Conservation (phyloP, 2,888 invertebrate genomes). For the Cataglyphis livida region DNA sequence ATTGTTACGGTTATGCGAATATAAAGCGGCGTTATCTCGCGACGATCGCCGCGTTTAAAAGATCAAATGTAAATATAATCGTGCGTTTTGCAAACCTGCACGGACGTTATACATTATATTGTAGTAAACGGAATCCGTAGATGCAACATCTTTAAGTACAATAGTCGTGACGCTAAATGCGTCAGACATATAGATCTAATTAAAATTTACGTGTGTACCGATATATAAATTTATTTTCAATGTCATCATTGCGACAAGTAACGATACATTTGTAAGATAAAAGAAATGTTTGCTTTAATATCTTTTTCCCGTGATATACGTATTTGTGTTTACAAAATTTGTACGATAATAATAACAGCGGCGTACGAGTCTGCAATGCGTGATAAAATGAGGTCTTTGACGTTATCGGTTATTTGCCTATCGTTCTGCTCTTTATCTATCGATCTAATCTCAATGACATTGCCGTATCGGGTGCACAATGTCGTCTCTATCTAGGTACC, state of each 20-base stretch:
- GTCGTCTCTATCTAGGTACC: constrained; percentile 54
- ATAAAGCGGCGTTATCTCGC: constrained; percentile 49
- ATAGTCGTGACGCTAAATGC: background rate
- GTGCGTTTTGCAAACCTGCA: background rate
- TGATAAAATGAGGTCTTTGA: constrained; percentile 21
- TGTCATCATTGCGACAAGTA: background rate
- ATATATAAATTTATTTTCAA: background rate
- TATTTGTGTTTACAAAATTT: constrained; percentile 16
- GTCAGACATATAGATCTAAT: background rate
- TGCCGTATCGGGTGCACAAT: constrained; percentile 54
- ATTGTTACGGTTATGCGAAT: constrained; percentile 54
- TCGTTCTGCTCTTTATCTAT: constrained; percentile 40
- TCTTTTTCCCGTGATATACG: constrained; percentile 18
- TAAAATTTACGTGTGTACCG: background rate
- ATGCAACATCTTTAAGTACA: background rate
- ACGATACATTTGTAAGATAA: constrained; percentile 3
- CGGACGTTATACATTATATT: background rate
- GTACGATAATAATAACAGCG: constrained; percentile 13
- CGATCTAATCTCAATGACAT: constrained; percentile 62
- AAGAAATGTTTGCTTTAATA: background rate
- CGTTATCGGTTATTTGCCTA: constrained; percentile 55
- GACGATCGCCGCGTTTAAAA: constrained; percentile 31
- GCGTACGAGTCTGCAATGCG: background rate
- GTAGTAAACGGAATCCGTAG: background rate
- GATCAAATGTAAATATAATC: constrained; percentile 44